Percentiles rank a stretch among this genome's conserved stretches.
phyloP scores from a whole-genome alignment of 1,140 invertebrate species.

The Caerostris darwini region DNA sequence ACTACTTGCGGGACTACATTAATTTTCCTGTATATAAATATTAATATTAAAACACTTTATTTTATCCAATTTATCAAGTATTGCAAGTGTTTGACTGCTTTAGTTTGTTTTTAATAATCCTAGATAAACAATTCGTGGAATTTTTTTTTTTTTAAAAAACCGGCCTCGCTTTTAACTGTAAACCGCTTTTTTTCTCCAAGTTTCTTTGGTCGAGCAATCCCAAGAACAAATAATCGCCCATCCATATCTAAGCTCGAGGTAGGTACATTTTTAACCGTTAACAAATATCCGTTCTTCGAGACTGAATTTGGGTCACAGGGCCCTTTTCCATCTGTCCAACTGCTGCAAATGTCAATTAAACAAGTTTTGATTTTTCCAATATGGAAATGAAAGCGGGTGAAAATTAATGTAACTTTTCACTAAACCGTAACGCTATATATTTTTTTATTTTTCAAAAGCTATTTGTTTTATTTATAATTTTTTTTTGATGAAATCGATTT shows the following conservation, averaged over 20 bases:
- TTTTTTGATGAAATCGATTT: too few relatives aligned
- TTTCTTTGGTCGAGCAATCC: neutral
- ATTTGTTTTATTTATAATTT: too few relatives aligned
- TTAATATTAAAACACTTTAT: too few relatives aligned
- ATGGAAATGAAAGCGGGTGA: neutral
- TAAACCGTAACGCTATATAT: too few relatives aligned
- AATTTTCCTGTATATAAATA: too few relatives aligned
- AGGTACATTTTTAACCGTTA: constrained; percentile 6
- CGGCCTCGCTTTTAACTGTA: neutral
- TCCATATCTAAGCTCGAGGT: constrained; percentile 47
- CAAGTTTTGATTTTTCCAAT: neutral
- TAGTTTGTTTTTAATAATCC: neutral
- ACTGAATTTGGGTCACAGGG: neutral
- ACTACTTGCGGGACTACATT: too few relatives aligned
- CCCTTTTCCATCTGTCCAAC: neutral
- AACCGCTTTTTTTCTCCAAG: neutral
- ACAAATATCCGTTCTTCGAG: neutral
- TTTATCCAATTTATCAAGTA: neutral
- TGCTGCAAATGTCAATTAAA: neutral
- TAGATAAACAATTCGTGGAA: neutral
- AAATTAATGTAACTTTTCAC: too few relatives aligned
- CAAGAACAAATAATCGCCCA: constrained; percentile 26
- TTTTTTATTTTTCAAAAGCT: too few relatives aligned
- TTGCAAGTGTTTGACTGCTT: neutral
- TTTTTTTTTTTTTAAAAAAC: neutral